Base-by-base conservation (phyloP, 2,888 invertebrate species). In the Sinopyrophorus schimmeli region DNA sequence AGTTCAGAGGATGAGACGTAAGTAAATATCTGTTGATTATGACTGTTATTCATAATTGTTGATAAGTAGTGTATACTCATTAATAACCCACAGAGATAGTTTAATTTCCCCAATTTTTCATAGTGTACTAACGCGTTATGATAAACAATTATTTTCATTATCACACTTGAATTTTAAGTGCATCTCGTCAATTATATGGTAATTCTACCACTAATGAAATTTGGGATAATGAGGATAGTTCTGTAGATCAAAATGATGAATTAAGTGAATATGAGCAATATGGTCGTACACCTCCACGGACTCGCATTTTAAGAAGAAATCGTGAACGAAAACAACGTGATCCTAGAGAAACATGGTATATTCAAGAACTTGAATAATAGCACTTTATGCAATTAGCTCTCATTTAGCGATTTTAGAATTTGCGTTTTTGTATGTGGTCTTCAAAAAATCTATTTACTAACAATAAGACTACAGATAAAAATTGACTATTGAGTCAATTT, bases 261-360 rank as follows among this genome's bases (percentile, higher is more conserved):
- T 70, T 69, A 10, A 69, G 72, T 40, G 73, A 76, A 51, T 80
- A 77, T 62, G 89, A 87, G 63, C 78, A 82, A 54, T 85, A 85
- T 58, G 85, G 88, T 39, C 82, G 81, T 66, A 89, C 89, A 28
- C 89, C 89, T n/a, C 89, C 89, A 0, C 77, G 89, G 55, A 85
- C 87, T 35, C 80, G 87, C 62, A 81, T 86, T 62, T 70, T 70
- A 53, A 70, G 77, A 27, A 76, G 77, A 57, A 74, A 74, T 57
- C 73, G 75, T 17, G 76, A 77, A 56, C 72, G 30, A 57, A 77
- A 72, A 57, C 73, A 75, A 40, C 79, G 82, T 64, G 79, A 48
- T 9, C 10, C 81, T 57, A 83, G 83, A 67, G 81, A 78, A 63
- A 65, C 74, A 43, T 77, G 77, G 82, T 82, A 66, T 41, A n/a